A percentile compares a stretch with the other conserved stretches of the same genome.
Evolutionary conservation across 2,797 vertebrate genomes (phyloP).

Genomic region (Pipistrellus pygmaeus): DNA sequence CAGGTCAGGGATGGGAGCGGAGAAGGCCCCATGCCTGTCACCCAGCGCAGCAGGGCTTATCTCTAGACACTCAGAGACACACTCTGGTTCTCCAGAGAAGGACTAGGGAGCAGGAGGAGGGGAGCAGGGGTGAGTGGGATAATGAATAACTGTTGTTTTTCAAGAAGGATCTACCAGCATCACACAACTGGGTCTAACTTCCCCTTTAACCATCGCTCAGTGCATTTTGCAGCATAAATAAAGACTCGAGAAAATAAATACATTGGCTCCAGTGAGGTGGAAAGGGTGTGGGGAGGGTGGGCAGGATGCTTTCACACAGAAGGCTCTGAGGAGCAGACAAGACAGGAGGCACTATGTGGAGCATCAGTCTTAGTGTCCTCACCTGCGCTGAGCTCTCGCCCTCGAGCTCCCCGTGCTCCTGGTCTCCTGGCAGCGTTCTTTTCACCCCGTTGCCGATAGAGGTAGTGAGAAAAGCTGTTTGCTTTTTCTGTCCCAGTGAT

Average conservation of each 20-base stretch:
- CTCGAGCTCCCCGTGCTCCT: conserved; percentile 91
- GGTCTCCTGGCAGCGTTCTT: conserved; percentile 95
- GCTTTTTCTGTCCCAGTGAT: conserved; percentile 96
- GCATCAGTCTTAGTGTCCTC: conserved; percentile 90
- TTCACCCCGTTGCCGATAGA: conserved; percentile 98
- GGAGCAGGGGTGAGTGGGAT: background rate
- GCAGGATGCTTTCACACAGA: conserved; percentile 79
- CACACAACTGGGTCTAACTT: conserved; percentile 68
- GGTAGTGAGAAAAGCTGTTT: conserved; percentile 95
- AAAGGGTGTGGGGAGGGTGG: conserved; percentile 77
- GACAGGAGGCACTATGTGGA: conserved; percentile 77
- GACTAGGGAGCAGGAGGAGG: background rate
- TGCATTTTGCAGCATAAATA: conserved; percentile 86
- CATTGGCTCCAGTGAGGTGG: conserved; percentile 85
- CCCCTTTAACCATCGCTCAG: conserved; percentile 77
- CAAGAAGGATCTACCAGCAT: conserved; percentile 77
- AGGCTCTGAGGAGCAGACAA: conserved; percentile 71
- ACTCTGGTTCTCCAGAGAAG: background rate
- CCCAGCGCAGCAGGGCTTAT: background rate
- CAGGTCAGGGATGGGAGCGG: background rate
- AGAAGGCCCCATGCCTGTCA: background rate
- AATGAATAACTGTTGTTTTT: conserved; percentile 9
- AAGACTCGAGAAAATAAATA: conserved; percentile 89
- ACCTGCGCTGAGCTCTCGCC: conserved; percentile 90
- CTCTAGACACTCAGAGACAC: background rate